These are phyloP conservation scores for Bos javanicus DNA, from an alignment of 2,113 vertebrate species.

Conservation along the genomic window DNA sequence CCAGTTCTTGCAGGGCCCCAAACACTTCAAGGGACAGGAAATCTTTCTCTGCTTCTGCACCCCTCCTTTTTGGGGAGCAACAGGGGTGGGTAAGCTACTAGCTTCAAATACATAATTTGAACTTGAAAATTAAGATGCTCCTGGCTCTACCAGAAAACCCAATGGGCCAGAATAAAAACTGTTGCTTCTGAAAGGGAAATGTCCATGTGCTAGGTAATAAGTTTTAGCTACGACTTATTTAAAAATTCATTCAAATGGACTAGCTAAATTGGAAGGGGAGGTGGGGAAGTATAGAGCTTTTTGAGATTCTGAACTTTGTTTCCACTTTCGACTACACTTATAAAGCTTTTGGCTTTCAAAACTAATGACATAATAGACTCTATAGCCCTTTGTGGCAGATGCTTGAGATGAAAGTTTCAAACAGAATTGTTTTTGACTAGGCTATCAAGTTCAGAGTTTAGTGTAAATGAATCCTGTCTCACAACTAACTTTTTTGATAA, in stretches of 20 bases:
- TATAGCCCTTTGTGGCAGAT: constrained; percentile 54
- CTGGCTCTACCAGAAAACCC: neutral
- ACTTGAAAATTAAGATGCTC: constrained; percentile 12
- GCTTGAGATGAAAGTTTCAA: constrained; percentile 68
- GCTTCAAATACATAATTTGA: constrained; percentile 7
- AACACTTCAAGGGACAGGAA: constrained; percentile 20
- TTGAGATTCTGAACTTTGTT: constrained; percentile 45
- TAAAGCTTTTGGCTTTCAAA: constrained; percentile 65
- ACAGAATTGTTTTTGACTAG: constrained; percentile 59
- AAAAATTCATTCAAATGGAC: neutral
- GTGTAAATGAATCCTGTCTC: constrained; percentile 42
- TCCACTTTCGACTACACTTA: constrained; percentile 37
- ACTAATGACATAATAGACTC: constrained; percentile 58
- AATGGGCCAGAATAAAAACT: neutral
- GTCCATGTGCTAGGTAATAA: neutral
- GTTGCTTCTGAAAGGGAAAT: constrained; percentile 23
- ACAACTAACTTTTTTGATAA: constrained; percentile 59
- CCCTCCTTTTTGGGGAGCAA: neutral
- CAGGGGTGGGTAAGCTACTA: neutral
- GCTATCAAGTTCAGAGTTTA: constrained; percentile 53
- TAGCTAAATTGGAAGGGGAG: neutral
- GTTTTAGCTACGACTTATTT: constrained; percentile 7
- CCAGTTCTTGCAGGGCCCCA: neutral
- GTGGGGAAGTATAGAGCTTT: neutral
- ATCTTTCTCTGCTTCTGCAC: neutral